Conservation (phyloP, 2,888 invertebrate species). For the Phasia obesa region DNA sequence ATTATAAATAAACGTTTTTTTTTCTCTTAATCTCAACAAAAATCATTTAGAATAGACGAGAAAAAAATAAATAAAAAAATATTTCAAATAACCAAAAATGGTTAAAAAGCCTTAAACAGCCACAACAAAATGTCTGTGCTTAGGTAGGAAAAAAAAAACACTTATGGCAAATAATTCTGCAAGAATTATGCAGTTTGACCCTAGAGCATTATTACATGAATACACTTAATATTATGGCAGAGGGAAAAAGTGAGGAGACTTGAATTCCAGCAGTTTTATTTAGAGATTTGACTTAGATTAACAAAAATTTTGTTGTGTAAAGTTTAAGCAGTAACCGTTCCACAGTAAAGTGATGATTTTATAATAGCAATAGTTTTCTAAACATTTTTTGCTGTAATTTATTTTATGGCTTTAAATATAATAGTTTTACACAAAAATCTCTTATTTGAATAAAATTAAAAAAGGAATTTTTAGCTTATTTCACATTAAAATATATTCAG, state of each 20-base stretch:
- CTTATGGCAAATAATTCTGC: constrained; percentile 20
- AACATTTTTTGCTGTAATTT: too few relatives aligned
- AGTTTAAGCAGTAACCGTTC: too few relatives aligned
- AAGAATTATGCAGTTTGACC: constrained; percentile 56
- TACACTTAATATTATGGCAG: constrained; percentile 4
- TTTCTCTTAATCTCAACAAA: constrained; percentile 25
- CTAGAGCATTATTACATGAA: constrained; percentile 49
- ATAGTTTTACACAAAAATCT: too few relatives aligned
- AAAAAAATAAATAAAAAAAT: constrained; percentile 16
- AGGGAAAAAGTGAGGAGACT: constrained; percentile 15
- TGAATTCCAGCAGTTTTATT: not conserved
- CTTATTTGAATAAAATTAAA: too few relatives aligned
- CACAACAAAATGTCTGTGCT: constrained; percentile 11
- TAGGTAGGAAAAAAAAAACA: constrained; percentile 9
- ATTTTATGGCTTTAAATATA: too few relatives aligned
- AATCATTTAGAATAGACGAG: constrained; percentile 27
- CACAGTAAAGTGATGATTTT: too few relatives aligned
- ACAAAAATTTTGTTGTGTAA: too few relatives aligned
- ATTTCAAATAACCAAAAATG: constrained; percentile 47
- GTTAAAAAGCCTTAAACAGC: constrained; percentile 24
- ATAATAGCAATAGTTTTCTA: too few relatives aligned
- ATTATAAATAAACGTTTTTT: constrained; percentile 64
- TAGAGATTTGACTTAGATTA: too few relatives aligned
- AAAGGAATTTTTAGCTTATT: too few relatives aligned
- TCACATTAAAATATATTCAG: too few relatives aligned